phyloP scores from a whole-genome alignment of 2,797 vertebrate genomes.

The Sebastes diaconus region DNA sequence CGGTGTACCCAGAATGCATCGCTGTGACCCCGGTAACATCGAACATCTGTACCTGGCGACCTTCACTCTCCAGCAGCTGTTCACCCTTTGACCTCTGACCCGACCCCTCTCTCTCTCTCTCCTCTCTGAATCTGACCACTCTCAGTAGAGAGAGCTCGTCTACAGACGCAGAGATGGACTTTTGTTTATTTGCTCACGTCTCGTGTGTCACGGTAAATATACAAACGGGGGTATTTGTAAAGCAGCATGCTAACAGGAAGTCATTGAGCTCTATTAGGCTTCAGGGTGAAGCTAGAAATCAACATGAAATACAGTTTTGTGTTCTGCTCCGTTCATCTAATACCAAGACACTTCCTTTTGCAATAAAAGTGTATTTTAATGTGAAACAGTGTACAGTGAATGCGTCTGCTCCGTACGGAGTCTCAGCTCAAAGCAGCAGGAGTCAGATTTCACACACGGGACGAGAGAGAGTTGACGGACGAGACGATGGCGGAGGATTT shows the following conservation, averaged over 20 bases:
- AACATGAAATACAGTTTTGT: not conserved
- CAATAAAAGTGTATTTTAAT: not conserved
- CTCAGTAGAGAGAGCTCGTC: slow-evolving; percentile 13
- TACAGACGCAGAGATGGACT: slow-evolving; percentile 13
- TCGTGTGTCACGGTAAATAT: slow-evolving; percentile 46
- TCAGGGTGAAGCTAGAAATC: slow-evolving; percentile 13
- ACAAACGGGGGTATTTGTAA: slow-evolving; percentile 46
- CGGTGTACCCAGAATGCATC: slow-evolving; percentile 74
- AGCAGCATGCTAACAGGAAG: slow-evolving; percentile 38
- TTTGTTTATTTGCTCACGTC: slow-evolving; percentile 48
- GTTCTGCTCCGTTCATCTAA: not conserved
- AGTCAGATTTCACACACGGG: too few relatives aligned
- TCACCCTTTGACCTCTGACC: slow-evolving; percentile 65
- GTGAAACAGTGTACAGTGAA: not conserved
- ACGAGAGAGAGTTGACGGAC: too few relatives aligned
- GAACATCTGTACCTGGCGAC: slow-evolving; percentile 82
- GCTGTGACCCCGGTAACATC: slow-evolving; percentile 73
- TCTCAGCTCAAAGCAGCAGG: too few relatives aligned
- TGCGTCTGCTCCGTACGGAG: too few relatives aligned
- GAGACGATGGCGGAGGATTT: too few relatives aligned
- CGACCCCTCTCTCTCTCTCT: slow-evolving; percentile 13
- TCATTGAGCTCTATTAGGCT: not conserved
- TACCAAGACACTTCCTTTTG: not conserved
- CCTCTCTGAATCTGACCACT: slow-evolving; percentile 54
- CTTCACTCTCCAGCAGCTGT: slow-evolving; percentile 73